Conservation (phyloP, 1,140 invertebrate genomes). For the Pseudomyrmex concolor region DNA sequence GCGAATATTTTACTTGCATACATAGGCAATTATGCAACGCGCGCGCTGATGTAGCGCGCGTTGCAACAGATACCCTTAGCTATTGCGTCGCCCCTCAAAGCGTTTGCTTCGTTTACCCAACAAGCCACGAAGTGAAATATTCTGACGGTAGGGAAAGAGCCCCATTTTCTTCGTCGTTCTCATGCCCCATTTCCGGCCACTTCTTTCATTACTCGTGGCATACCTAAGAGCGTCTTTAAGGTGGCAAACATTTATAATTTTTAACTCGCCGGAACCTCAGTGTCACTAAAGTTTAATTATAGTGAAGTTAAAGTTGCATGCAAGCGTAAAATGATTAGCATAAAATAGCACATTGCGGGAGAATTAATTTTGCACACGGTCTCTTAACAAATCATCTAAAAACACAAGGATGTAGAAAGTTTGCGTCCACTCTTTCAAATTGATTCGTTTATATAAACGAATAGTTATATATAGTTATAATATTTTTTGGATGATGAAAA, state of each 20-base stretch:
- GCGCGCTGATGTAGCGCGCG: background rate
- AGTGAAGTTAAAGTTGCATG: background rate
- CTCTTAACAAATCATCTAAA: constrained; percentile 15
- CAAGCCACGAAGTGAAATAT: constrained; percentile 29
- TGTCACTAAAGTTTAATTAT: constrained; percentile 15
- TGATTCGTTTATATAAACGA: no score
- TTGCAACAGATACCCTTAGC: background rate
- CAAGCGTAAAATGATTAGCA: constrained; percentile 37
- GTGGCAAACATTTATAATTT: constrained; percentile 36
- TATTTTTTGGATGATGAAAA: no score
- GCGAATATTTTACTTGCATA: constrained; percentile 22
- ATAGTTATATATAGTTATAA: no score
- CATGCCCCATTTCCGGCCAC: background rate
- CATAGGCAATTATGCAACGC: constrained; percentile 14
- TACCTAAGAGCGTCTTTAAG: constrained; percentile 26
- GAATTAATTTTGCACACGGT: background rate
- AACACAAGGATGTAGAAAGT: no score
- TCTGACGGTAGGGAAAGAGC: background rate
- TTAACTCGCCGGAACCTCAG: background rate
- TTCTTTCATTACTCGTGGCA: constrained; percentile 23
- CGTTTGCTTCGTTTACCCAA: constrained; percentile 27
- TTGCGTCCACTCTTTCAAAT: no score
- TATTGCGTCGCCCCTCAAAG: constrained; percentile 7
- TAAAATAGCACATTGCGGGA: background rate
- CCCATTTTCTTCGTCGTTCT: background rate